Conservation (phyloP, 2,797 vertebrate genomes). For the Epinephelus coioides region DNA sequence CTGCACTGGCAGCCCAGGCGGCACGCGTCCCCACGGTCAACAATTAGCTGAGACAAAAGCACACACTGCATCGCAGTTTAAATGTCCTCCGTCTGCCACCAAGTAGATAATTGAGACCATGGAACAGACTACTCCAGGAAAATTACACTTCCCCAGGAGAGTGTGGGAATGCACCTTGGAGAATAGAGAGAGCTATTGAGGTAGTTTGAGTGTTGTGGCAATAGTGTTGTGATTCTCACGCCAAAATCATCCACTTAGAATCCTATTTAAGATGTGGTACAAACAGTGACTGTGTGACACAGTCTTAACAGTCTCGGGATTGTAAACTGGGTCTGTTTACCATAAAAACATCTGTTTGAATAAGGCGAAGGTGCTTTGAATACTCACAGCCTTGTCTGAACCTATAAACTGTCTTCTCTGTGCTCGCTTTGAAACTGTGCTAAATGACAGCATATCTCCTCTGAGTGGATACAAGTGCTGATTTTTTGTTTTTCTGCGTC, state of each 20-base stretch:
- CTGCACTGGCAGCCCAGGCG: constrained; percentile 53
- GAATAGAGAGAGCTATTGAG: constrained; percentile 62
- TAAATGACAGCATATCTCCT: constrained; percentile 58
- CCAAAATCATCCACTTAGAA: constrained; percentile 71
- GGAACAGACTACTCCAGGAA: constrained; percentile 76
- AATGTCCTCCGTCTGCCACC: constrained; percentile 80
- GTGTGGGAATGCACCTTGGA: constrained; percentile 67
- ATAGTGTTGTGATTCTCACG: constrained; percentile 66
- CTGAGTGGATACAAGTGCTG: constrained; percentile 51
- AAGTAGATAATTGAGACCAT: constrained; percentile 82
- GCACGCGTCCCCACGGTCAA: constrained; percentile 70
- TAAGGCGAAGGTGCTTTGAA: constrained; percentile 57
- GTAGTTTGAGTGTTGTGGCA: constrained; percentile 63
- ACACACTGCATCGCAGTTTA: constrained; percentile 65
- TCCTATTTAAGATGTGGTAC: constrained; percentile 66
- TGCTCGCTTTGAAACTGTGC: constrained; percentile 45
- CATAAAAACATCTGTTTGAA: constrained; percentile 60
- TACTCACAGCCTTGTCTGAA: constrained; percentile 47
- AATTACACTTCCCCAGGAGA: constrained; percentile 72
- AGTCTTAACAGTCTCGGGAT: constrained; percentile 42
- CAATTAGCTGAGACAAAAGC: constrained; percentile 85
- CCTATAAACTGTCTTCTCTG: constrained; percentile 53
- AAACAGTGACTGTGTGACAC: constrained; percentile 63
- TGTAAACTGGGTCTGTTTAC: constrained; percentile 56
- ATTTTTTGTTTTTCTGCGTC: constrained; percentile 41